Base-by-base conservation (phyloP, 2,888 invertebrate species). In the Scaptomyza tumidula region DNA sequence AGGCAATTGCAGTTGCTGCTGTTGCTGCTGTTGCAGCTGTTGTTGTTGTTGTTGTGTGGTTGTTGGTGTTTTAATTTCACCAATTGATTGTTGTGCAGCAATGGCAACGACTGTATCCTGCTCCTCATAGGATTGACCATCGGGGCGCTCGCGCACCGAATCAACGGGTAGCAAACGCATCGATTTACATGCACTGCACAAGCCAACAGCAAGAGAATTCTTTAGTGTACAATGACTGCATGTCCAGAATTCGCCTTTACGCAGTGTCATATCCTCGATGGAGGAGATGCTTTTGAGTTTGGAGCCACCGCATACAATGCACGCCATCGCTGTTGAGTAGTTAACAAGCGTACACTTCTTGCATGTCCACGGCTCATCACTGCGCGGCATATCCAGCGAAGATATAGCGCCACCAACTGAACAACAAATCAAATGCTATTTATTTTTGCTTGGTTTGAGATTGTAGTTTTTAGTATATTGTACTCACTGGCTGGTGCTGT, bases 281-380 rank as follows among this genome's bases (percentile, higher is more conserved):
- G 93, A 92, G 2, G 94, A 93, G 53, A 95, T 93, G 75, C 95
- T 95, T 72, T 95, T 94, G 7, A 97, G 93, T 80, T 96, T 95
- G 0, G 96, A 96, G n/a, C 96, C 96, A 43, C 96, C 96, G 91
- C 98, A 98, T 0, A 97, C 97, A 11, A 96, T 95, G 91, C 98
- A 98, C 0, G 95, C 95, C 66, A 94, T 93, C 0, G 95, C 94
- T 24, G 94, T 93, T 0, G 94, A 93, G 16, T 95, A 94, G 92
- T 98, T 98, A 27, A 97, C 94, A 63, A 98, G 93, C 2, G 98
- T 98, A 90, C 98, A 98, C 80, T 97, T 96, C 72, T 94, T 94
- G 91, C 98, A 98, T 13, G 96, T 94, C 98, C 98, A 98, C 68
- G 94, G 93, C 61, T 84, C 79, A 37, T 86, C 86, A 49, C 67